Percentiles rank a stretch among this genome's conserved stretches.
phyloP scores from a whole-genome alignment of 2,797 vertebrate species.

The Brachyalestes nurse region DNA sequence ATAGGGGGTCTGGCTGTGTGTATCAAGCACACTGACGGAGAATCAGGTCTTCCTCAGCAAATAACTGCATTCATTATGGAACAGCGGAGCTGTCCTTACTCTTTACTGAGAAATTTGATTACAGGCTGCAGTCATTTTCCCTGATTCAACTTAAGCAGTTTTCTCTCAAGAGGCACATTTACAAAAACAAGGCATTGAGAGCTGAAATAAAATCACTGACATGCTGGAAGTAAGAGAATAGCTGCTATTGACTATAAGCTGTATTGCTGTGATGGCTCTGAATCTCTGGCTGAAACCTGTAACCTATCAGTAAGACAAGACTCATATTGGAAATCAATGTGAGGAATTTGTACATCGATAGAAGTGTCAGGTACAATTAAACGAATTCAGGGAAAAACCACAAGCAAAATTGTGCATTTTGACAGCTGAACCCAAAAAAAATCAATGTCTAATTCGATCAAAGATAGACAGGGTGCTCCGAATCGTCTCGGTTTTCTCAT shows the following conservation, averaged over 20 bases:
- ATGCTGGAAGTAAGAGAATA: neutral
- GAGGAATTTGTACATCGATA: constrained; percentile 31
- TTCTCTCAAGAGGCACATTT: neutral
- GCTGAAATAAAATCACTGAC: neutral
- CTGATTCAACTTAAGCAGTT: neutral
- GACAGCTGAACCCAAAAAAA: constrained; percentile 1
- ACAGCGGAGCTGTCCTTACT: too few species aligned
- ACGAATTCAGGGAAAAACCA: neutral
- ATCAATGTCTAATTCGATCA: constrained; percentile 37
- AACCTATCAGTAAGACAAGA: neutral
- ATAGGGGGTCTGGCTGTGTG: too few species aligned
- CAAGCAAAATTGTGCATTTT: constrained; percentile 28
- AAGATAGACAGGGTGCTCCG: constrained; percentile 7
- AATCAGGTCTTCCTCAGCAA: neutral
- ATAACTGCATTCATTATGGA: neutral
- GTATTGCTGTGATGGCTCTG: neutral
- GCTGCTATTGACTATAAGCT: neutral
- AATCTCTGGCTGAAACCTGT: constrained; percentile 3
- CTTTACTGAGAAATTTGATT: too few species aligned
- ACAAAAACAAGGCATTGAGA: neutral
- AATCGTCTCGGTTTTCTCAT: constrained; percentile 6
- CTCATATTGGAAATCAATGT: constrained; percentile 39
- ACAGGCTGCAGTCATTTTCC: neutral
- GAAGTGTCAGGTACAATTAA: constrained; percentile 40
- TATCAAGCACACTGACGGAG: neutral